These are phyloP conservation scores for Lipotes vexillifer DNA, from an alignment of 2,113 vertebrate genomes.

Conservation along the genomic window DNA sequence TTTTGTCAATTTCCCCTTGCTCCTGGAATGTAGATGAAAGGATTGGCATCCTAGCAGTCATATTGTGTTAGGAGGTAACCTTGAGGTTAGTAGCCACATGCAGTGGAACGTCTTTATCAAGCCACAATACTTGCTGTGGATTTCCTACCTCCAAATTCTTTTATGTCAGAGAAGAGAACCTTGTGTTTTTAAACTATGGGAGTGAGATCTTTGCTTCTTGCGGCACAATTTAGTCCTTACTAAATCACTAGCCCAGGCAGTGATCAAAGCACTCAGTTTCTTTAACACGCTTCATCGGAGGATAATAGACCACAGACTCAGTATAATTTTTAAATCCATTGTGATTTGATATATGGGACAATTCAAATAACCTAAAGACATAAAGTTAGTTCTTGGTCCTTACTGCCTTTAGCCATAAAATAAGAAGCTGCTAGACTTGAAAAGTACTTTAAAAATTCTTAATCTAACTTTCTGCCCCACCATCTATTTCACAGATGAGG, in stretches of 20 bases:
- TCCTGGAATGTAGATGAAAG: background rate
- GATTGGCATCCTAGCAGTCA: background rate
- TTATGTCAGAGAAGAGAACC: background rate
- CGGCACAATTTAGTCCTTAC: background rate
- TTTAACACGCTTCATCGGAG: background rate
- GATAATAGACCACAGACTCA: background rate
- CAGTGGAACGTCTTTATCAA: background rate
- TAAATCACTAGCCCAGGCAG: background rate
- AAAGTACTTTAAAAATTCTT: background rate
- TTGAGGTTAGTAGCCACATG: background rate
- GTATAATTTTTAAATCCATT: background rate
- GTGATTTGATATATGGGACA: background rate
- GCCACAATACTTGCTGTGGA: background rate
- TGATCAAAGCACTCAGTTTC: background rate
- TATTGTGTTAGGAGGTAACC: background rate
- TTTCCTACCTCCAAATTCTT: background rate
- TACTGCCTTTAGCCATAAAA: background rate
- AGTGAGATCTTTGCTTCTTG: background rate
- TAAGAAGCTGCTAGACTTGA: background rate
- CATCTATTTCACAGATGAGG: background rate
- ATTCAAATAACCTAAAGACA: background rate
- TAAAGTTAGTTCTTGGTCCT: background rate
- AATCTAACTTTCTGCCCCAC: background rate
- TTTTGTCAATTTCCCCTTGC: background rate
- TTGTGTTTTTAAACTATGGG: background rate